Percentiles rank a stretch among this genome's conserved stretches.
Conservation (phyloP, 2,888 invertebrate genomes). For the Icerya purchasi region DNA sequence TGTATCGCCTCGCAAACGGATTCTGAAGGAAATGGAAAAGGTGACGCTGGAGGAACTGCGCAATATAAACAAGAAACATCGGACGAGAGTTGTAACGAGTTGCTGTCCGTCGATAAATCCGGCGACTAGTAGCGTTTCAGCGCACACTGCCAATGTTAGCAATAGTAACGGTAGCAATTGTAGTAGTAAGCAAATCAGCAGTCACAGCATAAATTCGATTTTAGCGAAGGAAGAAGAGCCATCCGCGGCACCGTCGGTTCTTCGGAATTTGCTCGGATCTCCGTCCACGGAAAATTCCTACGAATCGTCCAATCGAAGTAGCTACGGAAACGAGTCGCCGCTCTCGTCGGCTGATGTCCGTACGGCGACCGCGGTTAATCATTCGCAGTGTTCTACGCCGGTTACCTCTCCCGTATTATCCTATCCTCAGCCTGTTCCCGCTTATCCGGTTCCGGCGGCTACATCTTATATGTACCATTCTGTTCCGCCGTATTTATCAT, state of each 20-base stretch:
- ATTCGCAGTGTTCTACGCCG: constrained; percentile 10
- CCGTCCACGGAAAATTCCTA: constrained; percentile 23
- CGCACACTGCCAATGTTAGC: constrained; percentile 6
- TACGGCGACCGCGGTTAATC: constrained; percentile 1
- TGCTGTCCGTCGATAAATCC: constrained; percentile 14
- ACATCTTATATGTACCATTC: constrained; percentile 8
- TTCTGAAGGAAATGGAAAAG: constrained; percentile 58
- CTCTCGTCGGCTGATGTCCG: not conserved
- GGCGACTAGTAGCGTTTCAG: constrained; percentile 22
- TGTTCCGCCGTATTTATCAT: constrained; percentile 4
- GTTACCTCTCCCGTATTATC: constrained; percentile 5
- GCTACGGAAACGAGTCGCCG: constrained; percentile 2
- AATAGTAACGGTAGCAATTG: constrained; percentile 21
- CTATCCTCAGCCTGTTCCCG: constrained; percentile 8
- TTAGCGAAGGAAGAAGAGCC: constrained; percentile 34
- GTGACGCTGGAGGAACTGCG: constrained; percentile 47
- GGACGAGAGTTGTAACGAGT: constrained; percentile 23
- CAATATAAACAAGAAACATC: constrained; percentile 26
- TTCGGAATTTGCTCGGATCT: constrained; percentile 27
- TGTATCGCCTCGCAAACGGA: constrained; percentile 62
- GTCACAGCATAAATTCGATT: constrained; percentile 68
- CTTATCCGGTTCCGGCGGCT: constrained; percentile 6
- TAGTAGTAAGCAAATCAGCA: constrained; percentile 30
- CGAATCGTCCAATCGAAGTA: not conserved
- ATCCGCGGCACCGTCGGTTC: constrained; percentile 21